Conservation (phyloP, 2,888 invertebrate species). For the Aphodius granarius region DNA sequence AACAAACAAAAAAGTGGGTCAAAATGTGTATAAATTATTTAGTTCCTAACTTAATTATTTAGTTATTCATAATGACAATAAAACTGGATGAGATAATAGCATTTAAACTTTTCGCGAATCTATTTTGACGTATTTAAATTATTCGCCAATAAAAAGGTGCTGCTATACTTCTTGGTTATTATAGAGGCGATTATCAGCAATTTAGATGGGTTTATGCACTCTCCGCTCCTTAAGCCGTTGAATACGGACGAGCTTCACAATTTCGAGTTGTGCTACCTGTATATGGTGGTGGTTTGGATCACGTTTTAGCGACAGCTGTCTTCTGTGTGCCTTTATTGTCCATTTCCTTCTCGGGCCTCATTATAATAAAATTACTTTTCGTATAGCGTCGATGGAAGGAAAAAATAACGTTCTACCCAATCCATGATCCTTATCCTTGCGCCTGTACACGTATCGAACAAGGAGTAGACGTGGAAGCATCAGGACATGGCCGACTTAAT, state of each 20-base stretch:
- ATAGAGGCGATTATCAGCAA: too few relatives aligned
- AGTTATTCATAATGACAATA: too few relatives aligned
- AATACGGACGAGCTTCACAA: too few relatives aligned
- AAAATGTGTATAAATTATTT: too few relatives aligned
- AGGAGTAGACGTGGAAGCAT: not conserved
- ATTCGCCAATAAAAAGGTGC: too few relatives aligned
- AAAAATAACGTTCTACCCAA: not conserved
- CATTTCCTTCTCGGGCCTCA: conserved; percentile 37
- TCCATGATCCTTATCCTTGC: not conserved
- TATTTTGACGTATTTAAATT: too few relatives aligned
- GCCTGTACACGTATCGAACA: not conserved
- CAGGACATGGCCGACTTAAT: conserved; percentile 16
- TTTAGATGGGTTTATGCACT: not conserved
- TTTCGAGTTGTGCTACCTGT: too few relatives aligned
- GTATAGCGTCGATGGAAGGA: conserved; percentile 20
- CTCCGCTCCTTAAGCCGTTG: not conserved
- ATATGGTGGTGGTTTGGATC: not conserved
- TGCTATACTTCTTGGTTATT: too few relatives aligned
- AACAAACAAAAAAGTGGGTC: too few relatives aligned
- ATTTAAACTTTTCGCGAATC: too few relatives aligned
- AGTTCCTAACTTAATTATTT: too few relatives aligned
- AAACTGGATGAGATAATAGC: too few relatives aligned
- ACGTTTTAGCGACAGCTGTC: conserved; percentile 37
- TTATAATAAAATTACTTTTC: conserved; percentile 37
- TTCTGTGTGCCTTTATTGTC: conserved; percentile 35